These are phyloP conservation scores for Stichopus horrens DNA, from an alignment of 53 echinoderm and acorn worm genomes.

Conservation along the genomic window DNA sequence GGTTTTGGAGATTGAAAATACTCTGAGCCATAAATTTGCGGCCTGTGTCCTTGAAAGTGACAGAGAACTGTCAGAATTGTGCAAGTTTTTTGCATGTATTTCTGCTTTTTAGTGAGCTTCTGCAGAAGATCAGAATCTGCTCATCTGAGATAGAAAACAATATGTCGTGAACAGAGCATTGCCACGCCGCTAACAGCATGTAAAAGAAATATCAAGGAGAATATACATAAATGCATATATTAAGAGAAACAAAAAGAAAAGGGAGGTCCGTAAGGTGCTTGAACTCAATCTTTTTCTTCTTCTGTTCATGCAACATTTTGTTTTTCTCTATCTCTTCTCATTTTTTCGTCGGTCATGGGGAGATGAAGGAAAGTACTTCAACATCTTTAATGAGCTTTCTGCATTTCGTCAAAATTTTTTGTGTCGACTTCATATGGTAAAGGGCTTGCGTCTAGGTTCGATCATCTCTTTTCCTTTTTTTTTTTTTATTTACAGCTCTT, in stretches of 20 bases:
- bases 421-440: neutral
- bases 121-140: neutral
- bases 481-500: neutral
- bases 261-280: neutral
- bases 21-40: neutral
- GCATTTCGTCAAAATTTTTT: neutral
- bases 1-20: neutral
- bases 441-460: neutral
- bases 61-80: neutral
- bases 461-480: neutral
- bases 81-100: neutral
- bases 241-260: neutral
- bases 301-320: neutral
- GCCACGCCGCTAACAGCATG: neutral
- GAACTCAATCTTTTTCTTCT: neutral
- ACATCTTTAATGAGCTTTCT: conserved; percentile 7
- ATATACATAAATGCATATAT: neutral
- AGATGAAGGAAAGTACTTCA: neutral
- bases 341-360: neutral
- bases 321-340: neutral
- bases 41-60: conserved; percentile 3
- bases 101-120: neutral
- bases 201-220: neutral
- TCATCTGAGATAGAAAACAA: neutral
- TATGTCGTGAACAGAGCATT: neutral